These are phyloP conservation scores for Acridotheres tristis DNA, from an alignment of 2,797 vertebrate genomes.

Conservation along the genomic window DNA sequence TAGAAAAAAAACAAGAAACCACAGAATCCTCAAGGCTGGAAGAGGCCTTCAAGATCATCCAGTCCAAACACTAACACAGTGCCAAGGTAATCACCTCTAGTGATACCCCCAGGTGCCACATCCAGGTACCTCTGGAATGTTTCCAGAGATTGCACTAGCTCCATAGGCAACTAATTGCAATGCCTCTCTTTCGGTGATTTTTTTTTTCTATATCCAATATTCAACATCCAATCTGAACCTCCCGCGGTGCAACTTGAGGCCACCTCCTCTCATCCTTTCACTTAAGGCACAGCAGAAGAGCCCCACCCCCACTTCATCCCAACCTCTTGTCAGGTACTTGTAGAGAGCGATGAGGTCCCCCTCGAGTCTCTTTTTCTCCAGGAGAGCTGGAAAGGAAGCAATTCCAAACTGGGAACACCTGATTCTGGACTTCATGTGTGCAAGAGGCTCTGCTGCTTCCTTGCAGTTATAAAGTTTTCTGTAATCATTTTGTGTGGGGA, in stretches of 20 bases:
- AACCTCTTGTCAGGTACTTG: background rate
- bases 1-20: background rate
- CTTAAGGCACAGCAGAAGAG: background rate
- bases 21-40: background rate
- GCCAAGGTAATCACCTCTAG: accelerated
- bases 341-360: accelerated
- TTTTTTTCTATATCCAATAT: background rate
- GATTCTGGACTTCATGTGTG: background rate
- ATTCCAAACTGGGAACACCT: background rate
- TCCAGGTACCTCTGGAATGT: background rate
- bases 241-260: background rate
- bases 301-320: background rate
- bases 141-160: background rate
- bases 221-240: background rate
- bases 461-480: background rate
- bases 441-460: background rate
- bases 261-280: background rate
- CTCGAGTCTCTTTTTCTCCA: background rate
- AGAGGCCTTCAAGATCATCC: background rate
- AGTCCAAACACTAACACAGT: background rate
- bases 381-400: background rate
- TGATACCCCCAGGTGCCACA: background rate
- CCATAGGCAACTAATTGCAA: background rate
- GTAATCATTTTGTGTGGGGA: accelerated
- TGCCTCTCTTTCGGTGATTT: background rate